These are phyloP conservation scores for Dysmachus trigonus DNA, from an alignment of 2,888 invertebrate species.

Conservation along the genomic window DNA sequence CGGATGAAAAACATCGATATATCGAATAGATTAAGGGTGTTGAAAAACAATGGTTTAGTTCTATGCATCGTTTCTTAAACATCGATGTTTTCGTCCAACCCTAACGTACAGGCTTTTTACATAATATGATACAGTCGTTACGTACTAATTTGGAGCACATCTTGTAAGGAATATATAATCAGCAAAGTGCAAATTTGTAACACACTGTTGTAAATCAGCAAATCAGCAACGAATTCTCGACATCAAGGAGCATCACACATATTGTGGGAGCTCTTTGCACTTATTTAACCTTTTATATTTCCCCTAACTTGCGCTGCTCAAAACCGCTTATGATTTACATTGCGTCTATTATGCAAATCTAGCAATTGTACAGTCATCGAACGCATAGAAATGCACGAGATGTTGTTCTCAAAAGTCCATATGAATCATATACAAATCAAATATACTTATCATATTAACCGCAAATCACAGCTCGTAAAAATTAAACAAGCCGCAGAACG, in stretches of 20 bases:
- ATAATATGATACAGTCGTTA: too few species aligned
- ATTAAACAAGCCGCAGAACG: not conserved
- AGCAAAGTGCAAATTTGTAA: too few species aligned
- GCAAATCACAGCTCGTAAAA: not conserved
- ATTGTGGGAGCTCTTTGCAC: not conserved
- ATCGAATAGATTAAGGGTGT: too few species aligned
- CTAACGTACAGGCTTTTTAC: too few species aligned
- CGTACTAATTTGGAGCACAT: too few species aligned
- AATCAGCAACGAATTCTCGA: not conserved
- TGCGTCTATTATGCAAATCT: not conserved
- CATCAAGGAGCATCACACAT: not conserved
- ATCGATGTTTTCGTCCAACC: too few species aligned
- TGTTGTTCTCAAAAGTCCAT: not conserved
- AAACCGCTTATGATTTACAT: not conserved
- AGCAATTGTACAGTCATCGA: not conserved
- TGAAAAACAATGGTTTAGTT: too few species aligned
- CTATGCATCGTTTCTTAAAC: too few species aligned
- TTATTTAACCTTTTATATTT: not conserved
- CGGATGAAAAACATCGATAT: too few species aligned
- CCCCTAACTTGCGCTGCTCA: not conserved
- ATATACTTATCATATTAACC: not conserved
- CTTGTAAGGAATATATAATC: too few species aligned
- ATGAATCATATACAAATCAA: not conserved
- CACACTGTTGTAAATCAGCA: not conserved
- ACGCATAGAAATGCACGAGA: not conserved